Percentiles rank a stretch among this genome's conserved stretches.
Conservation (phyloP, 2,888 invertebrate species). For the Phyto melanocephala region DNA sequence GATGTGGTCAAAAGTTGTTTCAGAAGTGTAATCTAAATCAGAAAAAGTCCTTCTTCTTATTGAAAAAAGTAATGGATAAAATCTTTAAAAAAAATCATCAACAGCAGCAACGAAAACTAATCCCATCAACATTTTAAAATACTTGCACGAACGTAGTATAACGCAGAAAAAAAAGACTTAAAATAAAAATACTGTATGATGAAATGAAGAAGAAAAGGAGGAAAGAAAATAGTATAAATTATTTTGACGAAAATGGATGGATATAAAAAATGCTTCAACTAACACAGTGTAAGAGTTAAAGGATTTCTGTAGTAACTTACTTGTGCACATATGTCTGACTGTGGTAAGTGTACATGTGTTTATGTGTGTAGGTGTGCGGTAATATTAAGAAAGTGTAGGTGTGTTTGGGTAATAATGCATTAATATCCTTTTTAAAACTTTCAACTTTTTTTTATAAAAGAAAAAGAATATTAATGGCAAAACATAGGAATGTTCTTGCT, state of each 20-base stretch:
- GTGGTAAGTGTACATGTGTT: neutral
- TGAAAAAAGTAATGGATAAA: neutral
- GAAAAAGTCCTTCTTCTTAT: neutral
- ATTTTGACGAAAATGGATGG: slow-evolving; percentile 22
- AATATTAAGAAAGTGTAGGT: neutral
- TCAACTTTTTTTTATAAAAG: neutral
- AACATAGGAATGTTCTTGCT: neutral
- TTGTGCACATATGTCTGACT: neutral
- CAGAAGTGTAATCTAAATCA: slow-evolving; percentile 23
- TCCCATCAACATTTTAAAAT: slow-evolving; percentile 20
- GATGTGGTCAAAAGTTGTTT: slow-evolving; percentile 50
- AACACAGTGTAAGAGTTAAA: neutral
- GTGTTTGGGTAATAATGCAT: slow-evolving; percentile 32
- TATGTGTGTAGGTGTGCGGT: neutral
- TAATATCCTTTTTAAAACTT: slow-evolving; percentile 12
- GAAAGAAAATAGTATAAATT: neutral
- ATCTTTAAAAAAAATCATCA: neutral
- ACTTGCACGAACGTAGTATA: neutral
- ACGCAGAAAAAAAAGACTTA: neutral
- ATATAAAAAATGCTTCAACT: neutral
- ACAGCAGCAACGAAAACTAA: slow-evolving; percentile 19
- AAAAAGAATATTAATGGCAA: slow-evolving; percentile 11
- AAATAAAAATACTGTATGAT: slow-evolving; percentile 1
- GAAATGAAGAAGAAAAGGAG: neutral
- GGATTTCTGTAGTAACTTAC: neutral